Base-by-base conservation (phyloP, 2,888 invertebrate species). In the Dendrolimus pini region DNA sequence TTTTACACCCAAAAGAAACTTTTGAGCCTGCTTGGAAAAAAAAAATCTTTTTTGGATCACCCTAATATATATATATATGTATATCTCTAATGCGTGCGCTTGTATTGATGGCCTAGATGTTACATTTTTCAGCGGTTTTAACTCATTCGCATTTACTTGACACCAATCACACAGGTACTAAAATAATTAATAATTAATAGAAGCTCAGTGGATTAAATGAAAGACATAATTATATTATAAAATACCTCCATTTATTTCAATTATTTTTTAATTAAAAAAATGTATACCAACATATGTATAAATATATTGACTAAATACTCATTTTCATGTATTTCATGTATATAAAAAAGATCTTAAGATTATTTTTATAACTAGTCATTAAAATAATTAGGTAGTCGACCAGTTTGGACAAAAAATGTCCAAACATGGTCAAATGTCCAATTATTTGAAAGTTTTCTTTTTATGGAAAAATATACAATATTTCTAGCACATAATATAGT, bases 401-500 rank as follows among this genome's bases (percentile, higher is more conserved):
- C 86, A 81, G 75, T 67, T 78, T 74, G 89, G 82, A 59, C 52
- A 53, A 61, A 61, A n/a, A 55, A 54, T 54, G 14, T 55, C 61
- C 78, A 89, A 79, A 82, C 71, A 80, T 77, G 85, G 83, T 82
- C 88, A 88, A 89, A 85, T 77, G 69, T 83, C 87, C 88, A 89
- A 88, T 87, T 70, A 58, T 67, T 68, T 65, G 65, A 61, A 58
- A 66, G 68, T 69, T 70, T 70, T 74, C 68, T 73, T 73, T 69
- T 71, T 72, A 69, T 30, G 6, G 30, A 30, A 30, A 30, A 30
- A 30, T 30, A 30, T 30, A 30, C 30, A 30, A 30, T 30, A 3
- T 30, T 65, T 66, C 59, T 66, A 68, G 69, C 52, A 59, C 42
- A 55, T 57, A 56, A 61, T 54, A 58, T 61, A 61, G 59, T 62